phyloP scores from a whole-genome alignment of 1,140 invertebrate species.

The Apis florea region DNA sequence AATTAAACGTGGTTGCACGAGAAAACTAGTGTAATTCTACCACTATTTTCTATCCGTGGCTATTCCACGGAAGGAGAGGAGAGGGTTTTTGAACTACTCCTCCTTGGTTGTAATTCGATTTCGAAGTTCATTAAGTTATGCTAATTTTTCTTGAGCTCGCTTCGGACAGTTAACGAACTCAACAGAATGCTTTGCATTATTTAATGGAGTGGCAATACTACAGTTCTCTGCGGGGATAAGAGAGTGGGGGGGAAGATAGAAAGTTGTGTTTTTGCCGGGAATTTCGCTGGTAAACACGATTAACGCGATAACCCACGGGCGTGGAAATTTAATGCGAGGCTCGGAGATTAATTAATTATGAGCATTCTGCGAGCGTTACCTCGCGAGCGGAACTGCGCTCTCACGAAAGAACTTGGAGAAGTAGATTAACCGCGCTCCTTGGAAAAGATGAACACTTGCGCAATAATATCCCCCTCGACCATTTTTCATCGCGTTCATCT shows the following conservation, averaged over 20 bases:
- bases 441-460: neutral
- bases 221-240: neutral
- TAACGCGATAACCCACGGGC: constrained; percentile 22
- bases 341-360: constrained; percentile 30
- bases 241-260: neutral
- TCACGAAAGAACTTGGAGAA: neutral
- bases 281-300: constrained; percentile 21
- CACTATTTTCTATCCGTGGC: neutral
- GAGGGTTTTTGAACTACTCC: neutral
- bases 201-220: neutral
- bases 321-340: constrained; percentile 7
- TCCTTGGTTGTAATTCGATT: constrained; percentile 2
- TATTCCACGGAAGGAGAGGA: no score
- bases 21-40: neutral
- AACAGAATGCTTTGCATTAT: constrained; percentile 29
- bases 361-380: constrained; percentile 5
- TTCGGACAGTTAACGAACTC: constrained; percentile 6
- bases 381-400: no score
- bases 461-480: neutral
- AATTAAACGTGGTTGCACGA: neutral
- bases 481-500: neutral
- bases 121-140: neutral
- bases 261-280: constrained; percentile 18
- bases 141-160: constrained; percentile 17
- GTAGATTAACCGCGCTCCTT: constrained; percentile 3